Base-by-base conservation (phyloP, 2,888 invertebrate species). In the Polyommatus icarus region DNA sequence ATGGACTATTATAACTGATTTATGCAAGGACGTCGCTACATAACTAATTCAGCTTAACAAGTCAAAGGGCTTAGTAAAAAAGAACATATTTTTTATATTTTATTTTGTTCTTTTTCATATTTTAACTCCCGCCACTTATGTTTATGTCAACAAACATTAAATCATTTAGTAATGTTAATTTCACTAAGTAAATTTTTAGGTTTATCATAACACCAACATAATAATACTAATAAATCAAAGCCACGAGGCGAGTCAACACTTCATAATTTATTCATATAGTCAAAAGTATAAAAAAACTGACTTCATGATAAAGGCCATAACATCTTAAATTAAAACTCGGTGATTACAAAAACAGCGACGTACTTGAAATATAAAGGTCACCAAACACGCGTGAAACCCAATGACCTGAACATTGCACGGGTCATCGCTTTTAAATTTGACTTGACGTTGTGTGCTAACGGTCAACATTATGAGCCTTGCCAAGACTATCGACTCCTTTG, bases 301-400 rank as follows among this genome's bases (percentile, higher is more conserved):
- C 18, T 15, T 54, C 10, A 4, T 15, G 4, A 3, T 54, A 1
- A 54, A 54, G 10, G 3, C 46, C 54, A 5, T 46, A 46, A 10
- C 3, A 46, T 18, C 18, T 54, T 18, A 54, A 54, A 54, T 54
- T 54, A 18, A 54, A 54, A 54, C 59, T 59, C 7, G n/a, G 59
- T 20, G 20, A 20, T 59, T n/a, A 32, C 40, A 40, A 36, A 40
- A 72, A 40, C 18, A 29, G 8, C 18, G 15, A 54, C 75, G 50
- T 29, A 50, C 75, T 75, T 54, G 54, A 75, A 29, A 75, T 29
- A 50, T 75, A 75, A 75, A 75, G 75, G 75, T 75, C 75, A 75
- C 75, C 15, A 75, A 75, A 54, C 50, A 75, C 24, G 75, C 29
- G 75, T 18, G 29, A 75, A 24, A 50, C 75, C 3, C 50, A 54